These are phyloP conservation scores for Callionymus lyra DNA, from an alignment of 2,113 vertebrate species.

Conservation along the genomic window DNA sequence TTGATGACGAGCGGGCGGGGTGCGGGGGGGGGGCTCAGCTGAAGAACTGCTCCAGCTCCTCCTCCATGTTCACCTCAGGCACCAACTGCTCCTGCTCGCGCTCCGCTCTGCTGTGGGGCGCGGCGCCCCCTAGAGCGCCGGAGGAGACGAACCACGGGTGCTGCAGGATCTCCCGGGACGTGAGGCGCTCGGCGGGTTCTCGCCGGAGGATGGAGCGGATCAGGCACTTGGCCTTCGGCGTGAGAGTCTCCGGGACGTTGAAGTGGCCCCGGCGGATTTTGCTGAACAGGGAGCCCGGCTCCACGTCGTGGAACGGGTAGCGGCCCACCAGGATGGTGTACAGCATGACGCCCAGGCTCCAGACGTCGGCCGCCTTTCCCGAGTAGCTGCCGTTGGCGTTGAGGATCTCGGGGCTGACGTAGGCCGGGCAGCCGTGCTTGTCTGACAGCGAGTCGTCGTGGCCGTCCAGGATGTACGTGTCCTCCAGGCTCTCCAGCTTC, in stretches of 20 bases:
- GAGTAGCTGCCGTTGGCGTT: conserved; percentile 97
- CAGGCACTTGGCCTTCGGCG: conserved; percentile 96
- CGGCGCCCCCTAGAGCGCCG: conserved; percentile 67
- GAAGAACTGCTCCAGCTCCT: conserved; percentile 95
- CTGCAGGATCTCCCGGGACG: conserved; percentile 93
- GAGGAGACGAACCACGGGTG: conserved; percentile 95
- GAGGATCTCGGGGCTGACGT: conserved; percentile 97
- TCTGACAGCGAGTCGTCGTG: conserved; percentile 91
- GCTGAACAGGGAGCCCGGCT: conserved; percentile 94
- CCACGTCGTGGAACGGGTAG: conserved; percentile 97
- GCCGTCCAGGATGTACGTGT: conserved; percentile 88
- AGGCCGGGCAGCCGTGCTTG: conserved; percentile 97
- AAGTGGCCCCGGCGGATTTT: conserved; percentile 98
- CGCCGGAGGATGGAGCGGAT: conserved; percentile 95
- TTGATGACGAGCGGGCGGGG: conserved; percentile 42
- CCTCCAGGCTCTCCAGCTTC: conserved; percentile 96
- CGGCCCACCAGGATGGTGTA: conserved; percentile 98
- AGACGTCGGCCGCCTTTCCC: conserved; percentile 95
- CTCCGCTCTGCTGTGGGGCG: conserved; percentile 72
- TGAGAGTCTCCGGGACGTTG: conserved; percentile 95
- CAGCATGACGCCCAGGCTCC: conserved; percentile 98
- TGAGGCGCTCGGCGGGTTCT: conserved; percentile 91
- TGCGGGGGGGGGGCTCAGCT: conserved; percentile 79
- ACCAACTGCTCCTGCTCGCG: conserved; percentile 90
- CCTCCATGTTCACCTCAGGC: conserved; percentile 96